These are phyloP conservation scores for Xiphorhynchus erythropygius DNA, from an alignment of 2,797 vertebrate genomes.

Conservation along the genomic window DNA sequence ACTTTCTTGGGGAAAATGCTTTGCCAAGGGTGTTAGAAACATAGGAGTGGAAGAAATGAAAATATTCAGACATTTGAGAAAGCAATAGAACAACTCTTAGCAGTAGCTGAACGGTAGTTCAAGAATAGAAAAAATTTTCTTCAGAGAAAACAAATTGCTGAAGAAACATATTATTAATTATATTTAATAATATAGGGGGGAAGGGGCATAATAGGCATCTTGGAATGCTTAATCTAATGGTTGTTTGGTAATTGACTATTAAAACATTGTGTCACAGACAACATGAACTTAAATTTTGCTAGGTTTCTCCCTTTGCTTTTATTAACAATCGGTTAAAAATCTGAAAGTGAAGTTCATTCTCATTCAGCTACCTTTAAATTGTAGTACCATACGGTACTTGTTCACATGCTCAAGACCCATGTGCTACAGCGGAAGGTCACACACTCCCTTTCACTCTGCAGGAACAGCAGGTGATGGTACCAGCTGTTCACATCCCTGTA, in stretches of 20 bases:
- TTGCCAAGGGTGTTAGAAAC: not conserved
- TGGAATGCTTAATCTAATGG: not conserved
- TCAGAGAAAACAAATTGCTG: not conserved
- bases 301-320: not conserved
- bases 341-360: not conserved
- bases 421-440: constrained; percentile 45
- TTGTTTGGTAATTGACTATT: not conserved
- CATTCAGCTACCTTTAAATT: not conserved
- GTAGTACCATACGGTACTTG: not conserved
- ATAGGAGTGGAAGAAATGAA: not conserved
- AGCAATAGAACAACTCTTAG: not conserved
- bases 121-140: not conserved
- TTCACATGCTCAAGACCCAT: not conserved
- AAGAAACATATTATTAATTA: not conserved
- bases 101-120: not conserved
- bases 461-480: constrained; percentile 63
- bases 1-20: not conserved
- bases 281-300: not conserved
- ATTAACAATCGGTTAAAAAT: not conserved
- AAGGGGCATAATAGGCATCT: not conserved
- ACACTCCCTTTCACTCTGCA: constrained; percentile 25
- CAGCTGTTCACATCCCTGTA: constrained; percentile 60
- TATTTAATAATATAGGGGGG: no score
- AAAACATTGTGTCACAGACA: not conserved
- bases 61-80: not conserved